These are phyloP conservation scores for Lepus townsendii DNA, from an alignment of 2,797 vertebrate species.

Conservation along the genomic window DNA sequence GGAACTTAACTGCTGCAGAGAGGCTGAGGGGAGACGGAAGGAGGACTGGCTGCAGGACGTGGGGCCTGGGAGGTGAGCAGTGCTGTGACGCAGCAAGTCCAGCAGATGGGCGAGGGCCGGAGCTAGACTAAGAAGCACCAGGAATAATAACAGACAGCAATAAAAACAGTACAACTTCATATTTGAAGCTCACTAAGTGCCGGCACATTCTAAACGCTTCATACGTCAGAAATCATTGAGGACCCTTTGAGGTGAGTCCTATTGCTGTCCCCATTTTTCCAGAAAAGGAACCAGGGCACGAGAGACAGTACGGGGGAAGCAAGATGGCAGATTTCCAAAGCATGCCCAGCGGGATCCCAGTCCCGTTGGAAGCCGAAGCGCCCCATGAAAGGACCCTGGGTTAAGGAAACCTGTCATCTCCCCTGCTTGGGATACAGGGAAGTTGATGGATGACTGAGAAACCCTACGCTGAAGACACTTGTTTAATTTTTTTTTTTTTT, in stretches of 20 bases:
- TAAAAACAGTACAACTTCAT: background rate
- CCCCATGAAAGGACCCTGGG: background rate
- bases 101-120: background rate
- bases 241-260: background rate
- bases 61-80: background rate
- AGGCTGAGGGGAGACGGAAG: background rate
- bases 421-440: background rate
- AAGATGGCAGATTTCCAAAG: background rate
- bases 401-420: constrained; percentile 28
- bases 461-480: background rate
- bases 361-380: background rate
- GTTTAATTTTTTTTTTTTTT: background rate
- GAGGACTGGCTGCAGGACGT: background rate
- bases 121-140: background rate
- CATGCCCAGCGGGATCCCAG: background rate
- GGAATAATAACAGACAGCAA: background rate
- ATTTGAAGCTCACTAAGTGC: background rate
- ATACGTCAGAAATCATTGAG: background rate
- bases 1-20: too few relatives aligned
- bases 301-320: background rate
- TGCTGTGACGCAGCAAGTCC: background rate
- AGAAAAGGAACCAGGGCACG: background rate
- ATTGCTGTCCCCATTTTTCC: background rate
- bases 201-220: background rate
- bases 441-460: background rate